Evolutionary conservation across 2,888 invertebrate genomes (phyloP), one percentile per base, ranked within the genome.

Genomic region (Stenolophus ochropezus): DNA sequence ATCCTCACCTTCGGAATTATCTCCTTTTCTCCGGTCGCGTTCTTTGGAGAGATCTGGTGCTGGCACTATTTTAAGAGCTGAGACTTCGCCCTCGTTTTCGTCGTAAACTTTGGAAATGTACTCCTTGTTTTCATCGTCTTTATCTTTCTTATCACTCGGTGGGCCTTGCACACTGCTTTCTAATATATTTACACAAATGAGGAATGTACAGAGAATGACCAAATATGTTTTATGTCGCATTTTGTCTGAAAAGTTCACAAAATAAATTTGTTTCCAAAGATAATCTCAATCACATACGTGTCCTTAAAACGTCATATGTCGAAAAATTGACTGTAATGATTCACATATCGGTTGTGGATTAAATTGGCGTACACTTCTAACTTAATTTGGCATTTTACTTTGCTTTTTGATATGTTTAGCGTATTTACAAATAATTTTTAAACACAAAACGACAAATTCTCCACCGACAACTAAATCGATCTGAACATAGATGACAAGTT

Each of bases 21-120:
- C 86, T 86, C 87, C 87, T 87, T 87, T 88, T 82, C 85, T 84
- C 42, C 86, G 86, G 27, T 89, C 88, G 69, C 86, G 85, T 84
- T 89, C 89, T 84, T 89, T 89, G 0, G 87, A 86, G 69, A 89
- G 85, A 86, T 90, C 90, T 11, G 90, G 89, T 14, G 89, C 87
- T 33, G 88, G 86, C 20, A 89, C 88, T 33, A 89, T 86, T 85
- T 89, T 88, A 61, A 88, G 85, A 25, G 87, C 87, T 33, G 86
- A 86, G 27, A 84, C 85, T 6, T 86, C 87, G 83, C 87, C 87
- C 65, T 84, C 85, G 18, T 75, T 47, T 27, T 87, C 87, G 80
- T 88, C 87, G 56, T 85, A 86, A 49, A 86, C 84, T 78, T 87
- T 87, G 33, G 86, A 84, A 65, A 88, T 84, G 84, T 87, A 87